Conservation (phyloP, 2,797 vertebrate genomes). For the Danio kyathit region DNA sequence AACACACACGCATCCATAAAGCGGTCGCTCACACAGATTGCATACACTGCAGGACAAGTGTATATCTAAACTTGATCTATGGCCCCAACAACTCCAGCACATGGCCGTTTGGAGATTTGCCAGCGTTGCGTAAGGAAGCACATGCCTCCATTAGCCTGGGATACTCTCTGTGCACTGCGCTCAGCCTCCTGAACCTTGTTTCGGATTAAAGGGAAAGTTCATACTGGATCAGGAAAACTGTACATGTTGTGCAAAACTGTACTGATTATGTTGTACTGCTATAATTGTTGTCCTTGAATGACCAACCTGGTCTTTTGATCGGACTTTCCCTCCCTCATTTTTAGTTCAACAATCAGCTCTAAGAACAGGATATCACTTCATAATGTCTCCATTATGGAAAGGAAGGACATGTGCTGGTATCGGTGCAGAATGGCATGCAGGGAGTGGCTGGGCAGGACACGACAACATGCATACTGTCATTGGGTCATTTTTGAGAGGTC, state of each 20-base stretch:
- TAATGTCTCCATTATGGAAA: not conserved
- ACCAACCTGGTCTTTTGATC: constrained; percentile 16
- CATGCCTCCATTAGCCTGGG: not conserved
- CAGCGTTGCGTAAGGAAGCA: constrained; percentile 22
- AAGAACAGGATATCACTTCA: constrained; percentile 11
- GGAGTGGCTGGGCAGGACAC: not conserved
- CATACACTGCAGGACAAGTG: constrained; percentile 29
- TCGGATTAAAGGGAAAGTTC: not conserved
- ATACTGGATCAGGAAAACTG: not conserved
- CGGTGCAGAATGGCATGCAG: constrained; percentile 16
- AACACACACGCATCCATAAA: constrained; percentile 29
- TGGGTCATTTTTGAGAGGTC: not conserved
- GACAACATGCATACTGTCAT: not conserved
- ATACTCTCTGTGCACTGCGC: not conserved
- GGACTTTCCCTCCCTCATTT: not conserved
- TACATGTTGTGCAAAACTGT: constrained; percentile 26
- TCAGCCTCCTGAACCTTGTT: not conserved
- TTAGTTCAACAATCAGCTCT: not conserved
- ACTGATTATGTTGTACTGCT: not conserved
- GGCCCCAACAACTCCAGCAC: constrained; percentile 20
- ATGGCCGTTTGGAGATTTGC: constrained; percentile 6
- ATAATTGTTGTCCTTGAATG: constrained; percentile 8
- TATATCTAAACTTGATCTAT: constrained; percentile 49
- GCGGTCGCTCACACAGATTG: not conserved
- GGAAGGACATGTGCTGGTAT: constrained; percentile 30